These are phyloP conservation scores for Bombycilla garrulus DNA, from an alignment of 2,113 vertebrate species.

Conservation along the genomic window DNA sequence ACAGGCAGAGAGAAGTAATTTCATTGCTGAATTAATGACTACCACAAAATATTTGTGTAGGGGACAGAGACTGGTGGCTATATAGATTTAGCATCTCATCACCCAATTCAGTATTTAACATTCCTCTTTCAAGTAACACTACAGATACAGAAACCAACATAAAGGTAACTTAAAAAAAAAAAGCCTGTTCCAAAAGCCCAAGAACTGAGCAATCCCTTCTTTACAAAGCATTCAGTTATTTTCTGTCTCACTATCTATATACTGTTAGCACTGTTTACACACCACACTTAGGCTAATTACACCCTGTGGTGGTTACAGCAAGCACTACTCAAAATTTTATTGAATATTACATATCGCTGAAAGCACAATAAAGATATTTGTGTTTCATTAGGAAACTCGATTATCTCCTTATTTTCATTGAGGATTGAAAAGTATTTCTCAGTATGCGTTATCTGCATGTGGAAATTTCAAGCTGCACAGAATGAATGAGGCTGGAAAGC, in stretches of 20 bases:
- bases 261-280: not conserved
- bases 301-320: rapidly evolving
- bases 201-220: not conserved
- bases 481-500: not conserved
- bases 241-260: not conserved
- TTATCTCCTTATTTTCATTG: rapidly evolving
- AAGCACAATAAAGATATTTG: not conserved
- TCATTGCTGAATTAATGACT: not conserved
- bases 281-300: not conserved
- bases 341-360: not conserved
- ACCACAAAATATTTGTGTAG: not conserved
- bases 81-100: not conserved
- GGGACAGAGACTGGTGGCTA: not conserved
- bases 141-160: rapidly evolving
- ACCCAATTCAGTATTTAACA: not conserved
- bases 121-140: not conserved
- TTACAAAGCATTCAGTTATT: not conserved
- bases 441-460: rapidly evolving
- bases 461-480: not conserved
- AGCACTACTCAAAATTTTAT: not conserved
- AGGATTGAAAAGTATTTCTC: not conserved
- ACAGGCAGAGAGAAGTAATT: not conserved
- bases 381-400: not conserved
- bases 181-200: not conserved
- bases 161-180: rapidly evolving